phyloP scores from a whole-genome alignment of 2,113 vertebrate genomes.

The Actinemys pallida region DNA sequence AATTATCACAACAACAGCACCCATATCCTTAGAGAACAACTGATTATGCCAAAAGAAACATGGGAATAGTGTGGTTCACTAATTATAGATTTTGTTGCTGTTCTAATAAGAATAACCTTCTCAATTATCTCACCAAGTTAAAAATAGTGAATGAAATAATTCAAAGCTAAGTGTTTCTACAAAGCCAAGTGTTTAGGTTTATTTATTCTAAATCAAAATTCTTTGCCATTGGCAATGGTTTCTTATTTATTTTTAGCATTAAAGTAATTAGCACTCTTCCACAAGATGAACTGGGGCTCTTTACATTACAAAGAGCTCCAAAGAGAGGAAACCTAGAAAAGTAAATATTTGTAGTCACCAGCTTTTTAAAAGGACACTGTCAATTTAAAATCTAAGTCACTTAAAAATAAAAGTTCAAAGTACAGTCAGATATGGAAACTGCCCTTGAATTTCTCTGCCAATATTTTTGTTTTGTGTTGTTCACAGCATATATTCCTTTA shows the following conservation, averaged over 20 bases:
- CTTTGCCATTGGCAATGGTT: not conserved
- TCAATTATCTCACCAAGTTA: not conserved
- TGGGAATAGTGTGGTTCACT: not conserved
- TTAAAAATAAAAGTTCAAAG: constrained; percentile 55
- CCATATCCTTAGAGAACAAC: not conserved
- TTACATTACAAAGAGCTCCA: not conserved
- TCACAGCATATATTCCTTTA: not conserved
- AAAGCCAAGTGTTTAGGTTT: not conserved
- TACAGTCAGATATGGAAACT: constrained; percentile 31
- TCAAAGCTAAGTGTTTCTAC: not conserved
- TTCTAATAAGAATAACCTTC: not conserved
- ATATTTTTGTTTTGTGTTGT: not conserved
- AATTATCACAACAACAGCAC: not conserved
- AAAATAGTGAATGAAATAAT: not conserved
- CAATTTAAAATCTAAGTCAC: constrained; percentile 16
- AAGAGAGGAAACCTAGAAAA: not conserved
- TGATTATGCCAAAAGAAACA: not conserved
- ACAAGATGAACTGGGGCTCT: not conserved
- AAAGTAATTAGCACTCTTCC: not conserved
- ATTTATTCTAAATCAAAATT: not conserved
- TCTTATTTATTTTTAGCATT: not conserved
- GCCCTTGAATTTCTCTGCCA: not conserved
- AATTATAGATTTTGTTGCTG: not conserved
- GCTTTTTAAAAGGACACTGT: not conserved
- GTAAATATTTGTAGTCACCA: not conserved